phyloP scores from a whole-genome alignment of 2,797 vertebrate species.

The Peromyscus aztecus region DNA sequence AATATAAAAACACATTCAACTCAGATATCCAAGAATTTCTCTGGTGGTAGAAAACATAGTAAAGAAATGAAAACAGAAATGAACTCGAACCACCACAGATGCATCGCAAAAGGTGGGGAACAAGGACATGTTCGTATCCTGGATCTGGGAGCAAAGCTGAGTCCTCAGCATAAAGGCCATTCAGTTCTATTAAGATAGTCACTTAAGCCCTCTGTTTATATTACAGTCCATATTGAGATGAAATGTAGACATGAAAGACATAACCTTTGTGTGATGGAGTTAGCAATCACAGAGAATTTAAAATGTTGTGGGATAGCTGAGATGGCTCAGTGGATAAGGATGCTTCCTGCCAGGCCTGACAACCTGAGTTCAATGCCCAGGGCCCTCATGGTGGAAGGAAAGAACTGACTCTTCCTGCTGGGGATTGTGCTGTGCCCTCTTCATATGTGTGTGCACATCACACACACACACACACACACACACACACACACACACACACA shows the following conservation, averaged over 20 bases:
- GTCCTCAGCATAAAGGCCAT: constrained; percentile 19
- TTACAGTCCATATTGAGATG: background rate
- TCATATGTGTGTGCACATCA: background rate
- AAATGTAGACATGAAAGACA: constrained; percentile 51
- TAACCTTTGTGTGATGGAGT: background rate
- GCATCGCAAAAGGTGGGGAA: background rate
- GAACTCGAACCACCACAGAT: background rate
- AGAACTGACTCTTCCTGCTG: background rate
- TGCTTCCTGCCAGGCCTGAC: background rate
- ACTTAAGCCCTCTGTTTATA: background rate
- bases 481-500: background rate
- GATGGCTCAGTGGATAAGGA: background rate
- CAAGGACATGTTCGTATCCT: background rate
- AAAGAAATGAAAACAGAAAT: constrained; percentile 25
- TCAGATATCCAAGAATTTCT: background rate
- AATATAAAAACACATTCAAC: background rate
- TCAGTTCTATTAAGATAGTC: constrained; percentile 62
- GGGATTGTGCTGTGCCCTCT: background rate
- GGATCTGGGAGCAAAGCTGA: background rate
- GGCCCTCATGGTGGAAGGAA: background rate
- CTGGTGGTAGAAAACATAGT: background rate
- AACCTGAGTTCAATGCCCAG: background rate
- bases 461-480: background rate
- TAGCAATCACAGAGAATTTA: background rate
- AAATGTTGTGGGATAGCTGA: background rate